Base-by-base conservation (phyloP, 1,140 invertebrate species). In the Ooceraea biroi region DNA sequence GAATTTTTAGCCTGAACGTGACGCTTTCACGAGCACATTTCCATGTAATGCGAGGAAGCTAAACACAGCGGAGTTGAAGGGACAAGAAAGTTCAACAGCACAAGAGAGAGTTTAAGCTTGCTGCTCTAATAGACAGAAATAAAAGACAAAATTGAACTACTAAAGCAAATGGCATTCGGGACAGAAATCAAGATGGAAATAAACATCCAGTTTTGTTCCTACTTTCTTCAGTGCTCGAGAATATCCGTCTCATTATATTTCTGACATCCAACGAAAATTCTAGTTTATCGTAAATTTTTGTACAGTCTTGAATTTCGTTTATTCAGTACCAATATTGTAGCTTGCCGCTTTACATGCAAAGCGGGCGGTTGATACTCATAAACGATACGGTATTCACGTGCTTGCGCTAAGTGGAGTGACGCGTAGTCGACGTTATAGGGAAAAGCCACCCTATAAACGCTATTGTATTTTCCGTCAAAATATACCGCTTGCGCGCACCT, bases 401-500 rank as follows among this genome's bases (percentile, higher is more conserved):
- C 0, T 12, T 25, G 14, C 1, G 69, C 50, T 68, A 78, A 87
- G 55, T 84, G 48, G 55, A 83, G 71, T 66, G 52, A 57, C 63
- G 71, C 19, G 25, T 57, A 82, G 46, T 65, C 63, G 10, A 36
- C 44, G 46, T 73, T 61, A 72, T 55, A 19, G 36, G 10, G 7
- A 30, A 57, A 55, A 27, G 41, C 14, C 60, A 17, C 22, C 27
- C 17, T 30, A 41, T 46, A 36, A 55, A 86, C 60, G 55, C 68
- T 77, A 61, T 61, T 89, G 61, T 89, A 73, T 89, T 87, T 89
- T 63, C 55, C 80, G 60, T 88, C 78, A 80, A 85, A 85, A 80
- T 83, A 83, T 71, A 86, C 82, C 41, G 27, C 12, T 25, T 30
- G 63, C 17, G 14, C 52, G 71, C 80, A 85, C 55, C 58, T 73